These are phyloP conservation scores for Pollachius pollachius DNA, from an alignment of 2,113 vertebrate species.

Conservation along the genomic window DNA sequence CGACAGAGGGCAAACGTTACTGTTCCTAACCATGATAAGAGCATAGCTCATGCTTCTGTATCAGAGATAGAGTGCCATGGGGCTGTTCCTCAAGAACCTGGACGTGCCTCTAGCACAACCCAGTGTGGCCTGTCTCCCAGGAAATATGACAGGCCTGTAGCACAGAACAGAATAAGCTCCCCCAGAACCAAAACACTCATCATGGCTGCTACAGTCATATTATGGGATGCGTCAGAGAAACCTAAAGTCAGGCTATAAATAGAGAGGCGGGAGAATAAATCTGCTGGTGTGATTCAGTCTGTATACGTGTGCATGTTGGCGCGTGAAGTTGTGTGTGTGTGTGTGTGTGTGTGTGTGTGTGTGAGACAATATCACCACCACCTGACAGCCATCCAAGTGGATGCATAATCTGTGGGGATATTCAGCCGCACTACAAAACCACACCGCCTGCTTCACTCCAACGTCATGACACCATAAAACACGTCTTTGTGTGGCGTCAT, in stretches of 20 bases:
- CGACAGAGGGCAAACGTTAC: too few relatives aligned
- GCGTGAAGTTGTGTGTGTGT: conserved; percentile 1
- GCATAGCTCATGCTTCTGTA: background rate
- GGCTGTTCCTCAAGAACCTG: too few relatives aligned
- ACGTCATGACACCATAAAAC: too few relatives aligned
- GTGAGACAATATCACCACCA: conserved; percentile 36
- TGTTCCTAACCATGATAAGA: too few relatives aligned
- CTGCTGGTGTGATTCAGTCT: conserved; percentile 55
- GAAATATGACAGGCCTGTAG: conserved; percentile 20
- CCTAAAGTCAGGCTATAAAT: conserved; percentile 57
- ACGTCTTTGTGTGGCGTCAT: too few relatives aligned
- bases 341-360: conserved; percentile 6
- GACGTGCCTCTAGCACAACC: too few relatives aligned
- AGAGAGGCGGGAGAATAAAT: conserved; percentile 47
- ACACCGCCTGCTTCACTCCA: conserved; percentile 13
- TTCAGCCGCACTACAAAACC: conserved; percentile 42
- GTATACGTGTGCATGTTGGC: background rate
- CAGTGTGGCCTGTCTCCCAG: conserved; percentile 21
- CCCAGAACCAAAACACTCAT: conserved; percentile 38
- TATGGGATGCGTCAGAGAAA: conserved; percentile 51
- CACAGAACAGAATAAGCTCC: background rate
- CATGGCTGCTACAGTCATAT: conserved; percentile 28
- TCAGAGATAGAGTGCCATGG: background rate
- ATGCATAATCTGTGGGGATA: conserved; percentile 60
- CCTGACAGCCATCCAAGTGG: conserved; percentile 44